These are phyloP conservation scores for Plectropomus leopardus DNA, from an alignment of 2,113 vertebrate genomes.

Conservation along the genomic window DNA sequence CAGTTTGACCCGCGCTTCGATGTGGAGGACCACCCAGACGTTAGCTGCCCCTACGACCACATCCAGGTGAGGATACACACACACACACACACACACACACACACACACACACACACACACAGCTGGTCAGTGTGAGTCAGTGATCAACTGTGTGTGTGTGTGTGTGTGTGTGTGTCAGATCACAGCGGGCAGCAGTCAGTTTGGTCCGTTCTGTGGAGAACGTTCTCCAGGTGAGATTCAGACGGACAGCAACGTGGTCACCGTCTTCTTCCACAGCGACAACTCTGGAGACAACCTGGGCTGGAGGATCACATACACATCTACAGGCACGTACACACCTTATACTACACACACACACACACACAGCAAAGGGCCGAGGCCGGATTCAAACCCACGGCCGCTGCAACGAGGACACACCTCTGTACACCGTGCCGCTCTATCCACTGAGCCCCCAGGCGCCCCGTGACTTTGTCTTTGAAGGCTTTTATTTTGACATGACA, in stretches of 20 bases:
- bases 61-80: constrained; percentile 87
- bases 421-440: too few species aligned
- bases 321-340: constrained; percentile 28
- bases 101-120: not conserved
- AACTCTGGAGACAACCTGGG: constrained; percentile 93
- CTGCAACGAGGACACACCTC: too few species aligned
- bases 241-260: constrained; percentile 85
- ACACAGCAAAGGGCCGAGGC: not conserved
- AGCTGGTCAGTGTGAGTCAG: not conserved
- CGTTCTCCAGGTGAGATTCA: constrained; percentile 88
- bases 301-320: constrained; percentile 90
- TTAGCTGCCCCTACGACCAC: constrained; percentile 93
- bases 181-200: constrained; percentile 81
- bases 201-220: constrained; percentile 93
- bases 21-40: constrained; percentile 94
- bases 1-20: constrained; percentile 92
- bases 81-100: not conserved
- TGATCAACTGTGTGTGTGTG: not conserved
- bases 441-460: too few species aligned
- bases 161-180: constrained; percentile 81
- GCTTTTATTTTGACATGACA: constrained; percentile 67
- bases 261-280: constrained; percentile 92
- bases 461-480: not conserved
- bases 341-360: not conserved
- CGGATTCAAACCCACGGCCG: too few species aligned